Base-by-base conservation (phyloP, 2,113 vertebrate species). In the Zosterops japonicus region DNA sequence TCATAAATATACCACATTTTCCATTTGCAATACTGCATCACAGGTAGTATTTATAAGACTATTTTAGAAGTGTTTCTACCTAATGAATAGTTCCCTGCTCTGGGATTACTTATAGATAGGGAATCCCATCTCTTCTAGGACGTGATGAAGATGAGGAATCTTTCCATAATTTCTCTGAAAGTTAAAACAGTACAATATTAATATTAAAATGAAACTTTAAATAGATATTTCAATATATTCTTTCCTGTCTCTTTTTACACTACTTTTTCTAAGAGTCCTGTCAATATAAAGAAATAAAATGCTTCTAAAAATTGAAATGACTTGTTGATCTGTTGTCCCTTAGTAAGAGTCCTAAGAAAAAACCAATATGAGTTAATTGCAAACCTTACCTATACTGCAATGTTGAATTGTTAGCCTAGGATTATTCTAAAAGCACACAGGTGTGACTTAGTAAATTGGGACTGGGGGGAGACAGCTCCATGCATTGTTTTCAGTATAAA, bases 81-180 rank as follows among this genome's bases (percentile, higher is more conserved):
- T 11, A 63, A 64, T 35, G 2, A 78, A 74, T 55, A 76, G 46
- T 46, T 83, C 61, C 25, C 35, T 80, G 20, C 12, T 23, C 64
- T 60, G 18, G 19, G 11, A 55, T 47, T 70, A 42, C 24, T 77
- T 60, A 25, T 3, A 70, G 29, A 63, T 3, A 56, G 13, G 33
- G 68, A 71, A 87, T 87, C 11, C 3, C 53, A 23, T 90, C 16
- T 93, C 68, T 86, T 95, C 60, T 6, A 50, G 16, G 20, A 4
- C 4, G 11, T 47, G 20, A 53, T 25, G 25, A 85, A 83, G 68
- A 33, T 25, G 42, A 94, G 28, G 27, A 68, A 41, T 49, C 47
- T 52, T 81, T 87, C 74, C 72, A 12, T 46, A 8, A 11, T 72
- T 84, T 75, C 53, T 87, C 93, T 97, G 92, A 61, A 97, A 96